Evolutionary conservation across 2,888 invertebrate genomes (phyloP).

Genomic region (Sesia bembeciformis): DNA sequence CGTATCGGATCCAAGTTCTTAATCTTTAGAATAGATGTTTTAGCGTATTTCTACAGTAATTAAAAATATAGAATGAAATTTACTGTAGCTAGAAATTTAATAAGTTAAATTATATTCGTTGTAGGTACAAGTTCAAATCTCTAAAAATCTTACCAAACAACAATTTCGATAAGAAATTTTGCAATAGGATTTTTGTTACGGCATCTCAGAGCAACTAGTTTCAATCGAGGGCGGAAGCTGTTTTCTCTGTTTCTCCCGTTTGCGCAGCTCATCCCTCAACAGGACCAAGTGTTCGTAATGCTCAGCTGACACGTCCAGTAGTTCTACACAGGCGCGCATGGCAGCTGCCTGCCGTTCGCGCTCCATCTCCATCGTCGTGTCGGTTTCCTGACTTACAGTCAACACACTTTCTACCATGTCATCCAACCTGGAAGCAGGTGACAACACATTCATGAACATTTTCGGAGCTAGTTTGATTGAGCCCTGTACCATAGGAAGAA

Average conservation of each 20-base stretch:
- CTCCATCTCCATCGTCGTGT: conserved; percentile 40
- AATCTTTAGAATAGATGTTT: too few relatives aligned
- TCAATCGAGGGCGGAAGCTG: conserved; percentile 47
- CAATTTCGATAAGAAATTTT: too few relatives aligned
- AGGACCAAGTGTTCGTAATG: conserved; percentile 56
- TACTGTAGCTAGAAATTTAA: too few relatives aligned
- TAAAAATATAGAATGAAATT: too few relatives aligned
- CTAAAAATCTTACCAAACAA: too few relatives aligned
- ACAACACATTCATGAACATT: not conserved
- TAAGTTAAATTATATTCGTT: too few relatives aligned
- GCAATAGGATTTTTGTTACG: too few relatives aligned
- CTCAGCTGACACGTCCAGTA: conserved; percentile 48
- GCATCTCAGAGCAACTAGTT: conserved; percentile 16
- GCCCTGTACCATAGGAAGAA: too few relatives aligned
- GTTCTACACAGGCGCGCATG: conserved; percentile 37
- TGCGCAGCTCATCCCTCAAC: conserved; percentile 43
- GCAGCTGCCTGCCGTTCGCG: conserved; percentile 39
- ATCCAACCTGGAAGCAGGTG: conserved; percentile 32
- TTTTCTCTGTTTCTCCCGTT: conserved; percentile 19
- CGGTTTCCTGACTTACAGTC: conserved; percentile 39
- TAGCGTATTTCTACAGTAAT: too few relatives aligned
- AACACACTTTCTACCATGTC: conserved; percentile 54
- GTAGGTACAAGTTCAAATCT: too few relatives aligned
- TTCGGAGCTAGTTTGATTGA: too few relatives aligned
- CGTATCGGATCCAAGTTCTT: too few relatives aligned